These are phyloP conservation scores for Chironomus tentans DNA, from an alignment of 2,888 invertebrate genomes.

Conservation along the genomic window DNA sequence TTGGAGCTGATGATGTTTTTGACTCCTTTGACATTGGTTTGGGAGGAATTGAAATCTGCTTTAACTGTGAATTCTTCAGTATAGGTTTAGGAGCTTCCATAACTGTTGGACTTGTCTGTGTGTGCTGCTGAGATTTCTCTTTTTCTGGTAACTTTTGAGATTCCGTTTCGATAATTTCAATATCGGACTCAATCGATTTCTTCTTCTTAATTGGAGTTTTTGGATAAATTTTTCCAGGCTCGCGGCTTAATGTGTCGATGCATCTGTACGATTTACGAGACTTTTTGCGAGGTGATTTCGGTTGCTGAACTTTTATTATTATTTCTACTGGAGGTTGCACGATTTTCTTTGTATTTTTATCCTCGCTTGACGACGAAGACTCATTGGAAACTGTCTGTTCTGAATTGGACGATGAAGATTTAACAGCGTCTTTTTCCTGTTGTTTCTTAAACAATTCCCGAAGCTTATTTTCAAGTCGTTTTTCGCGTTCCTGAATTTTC, in stretches of 20 bases:
- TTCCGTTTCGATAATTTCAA: slow-evolving; percentile 10
- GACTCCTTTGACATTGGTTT: background rate
- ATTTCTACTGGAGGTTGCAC: slow-evolving; percentile 34
- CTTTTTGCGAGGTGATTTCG: slow-evolving; percentile 16
- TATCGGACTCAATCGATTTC: background rate
- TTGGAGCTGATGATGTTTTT: background rate
- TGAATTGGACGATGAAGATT: background rate
- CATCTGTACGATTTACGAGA: slow-evolving; percentile 15
- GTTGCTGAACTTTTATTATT: slow-evolving; percentile 34
- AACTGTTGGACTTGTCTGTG: background rate
- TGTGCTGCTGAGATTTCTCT: background rate
- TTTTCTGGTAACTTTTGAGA: background rate
- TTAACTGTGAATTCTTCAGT: background rate
- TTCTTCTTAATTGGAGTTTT: slow-evolving; percentile 12
- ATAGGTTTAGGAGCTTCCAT: background rate
- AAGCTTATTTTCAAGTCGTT: slow-evolving; percentile 32
- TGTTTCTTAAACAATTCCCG: slow-evolving; percentile 31
- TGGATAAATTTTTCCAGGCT: slow-evolving; percentile 24
- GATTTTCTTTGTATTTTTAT: background rate
- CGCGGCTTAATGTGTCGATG: slow-evolving; percentile 28
- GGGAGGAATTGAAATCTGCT: background rate
- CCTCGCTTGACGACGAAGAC: background rate
- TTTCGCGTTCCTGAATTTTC: slow-evolving; percentile 36
- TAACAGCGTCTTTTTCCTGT: slow-evolving; percentile 15
- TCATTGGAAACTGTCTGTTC: background rate